Evolutionary conservation across 2,113 vertebrate species (phyloP).

Genomic region (Muntiacus muntjak): DNA sequence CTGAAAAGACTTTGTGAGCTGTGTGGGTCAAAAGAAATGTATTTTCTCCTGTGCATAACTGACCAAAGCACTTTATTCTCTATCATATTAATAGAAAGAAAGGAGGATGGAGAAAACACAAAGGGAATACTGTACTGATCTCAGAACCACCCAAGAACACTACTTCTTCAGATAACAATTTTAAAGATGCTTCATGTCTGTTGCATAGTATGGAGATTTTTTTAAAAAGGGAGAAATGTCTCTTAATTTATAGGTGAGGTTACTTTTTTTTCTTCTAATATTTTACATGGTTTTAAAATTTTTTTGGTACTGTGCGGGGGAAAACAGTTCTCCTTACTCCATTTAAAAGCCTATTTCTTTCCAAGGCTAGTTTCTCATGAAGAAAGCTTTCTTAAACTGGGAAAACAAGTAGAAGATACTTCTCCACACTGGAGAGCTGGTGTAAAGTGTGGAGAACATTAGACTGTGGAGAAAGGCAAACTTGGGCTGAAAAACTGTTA

Average conservation of each 20-base stretch:
- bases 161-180: background rate
- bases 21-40: background rate
- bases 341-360: background rate
- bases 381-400: background rate
- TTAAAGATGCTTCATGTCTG: background rate
- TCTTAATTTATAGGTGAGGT: background rate
- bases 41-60: background rate
- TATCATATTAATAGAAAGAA: background rate
- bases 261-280: background rate
- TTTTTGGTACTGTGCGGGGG: background rate
- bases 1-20: background rate
- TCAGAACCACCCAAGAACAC: background rate
- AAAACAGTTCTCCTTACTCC: background rate
- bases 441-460: fast-evolving
- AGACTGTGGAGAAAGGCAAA: background rate
- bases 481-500: background rate
- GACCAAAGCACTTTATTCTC: background rate
- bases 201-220: background rate
- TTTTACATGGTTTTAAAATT: background rate
- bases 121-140: background rate
- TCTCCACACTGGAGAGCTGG: background rate
- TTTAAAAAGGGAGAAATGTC: background rate
- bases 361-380: background rate
- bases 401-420: background rate
- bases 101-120: background rate